Percentiles rank a stretch among this genome's conserved stretches.
Conservation (phyloP, 1,140 invertebrate species). For the Drosophila varians region DNA sequence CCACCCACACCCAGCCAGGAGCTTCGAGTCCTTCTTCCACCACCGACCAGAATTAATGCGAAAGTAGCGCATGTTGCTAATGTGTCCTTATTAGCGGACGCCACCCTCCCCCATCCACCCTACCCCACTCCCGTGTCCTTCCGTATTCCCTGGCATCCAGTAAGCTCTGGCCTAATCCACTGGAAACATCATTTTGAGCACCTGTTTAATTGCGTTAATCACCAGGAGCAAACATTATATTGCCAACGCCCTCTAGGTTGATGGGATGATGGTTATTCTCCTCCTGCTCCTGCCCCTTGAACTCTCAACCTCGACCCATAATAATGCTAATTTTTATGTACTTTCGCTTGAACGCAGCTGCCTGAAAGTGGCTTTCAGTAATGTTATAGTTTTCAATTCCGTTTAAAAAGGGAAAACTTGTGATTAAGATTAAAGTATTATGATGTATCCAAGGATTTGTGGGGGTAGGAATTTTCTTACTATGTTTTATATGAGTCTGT, state of each 20-base stretch:
- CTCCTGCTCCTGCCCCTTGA: conserved; percentile 6
- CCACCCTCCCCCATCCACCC: too few species aligned
- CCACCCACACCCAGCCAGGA: not conserved
- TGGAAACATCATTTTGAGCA: conserved; percentile 83
- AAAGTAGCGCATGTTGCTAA: conserved; percentile 67
- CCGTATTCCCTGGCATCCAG: not conserved
- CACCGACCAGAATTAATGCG: conserved; percentile 52
- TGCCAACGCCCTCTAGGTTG: conserved; percentile 30
- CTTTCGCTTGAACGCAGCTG: conserved; percentile 43
- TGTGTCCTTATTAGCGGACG: conserved; percentile 66
- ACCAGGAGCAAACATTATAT: conserved; percentile 71
- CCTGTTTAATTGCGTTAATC: conserved; percentile 83
- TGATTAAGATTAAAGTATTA: too few species aligned
- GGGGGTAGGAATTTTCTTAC: too few species aligned
- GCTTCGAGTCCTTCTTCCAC: too few species aligned
- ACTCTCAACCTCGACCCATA: conserved; percentile 16
- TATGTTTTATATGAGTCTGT: too few species aligned
- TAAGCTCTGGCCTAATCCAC: conserved; percentile 62
- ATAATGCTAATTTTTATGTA: conserved; percentile 47
- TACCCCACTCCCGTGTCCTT: conserved; percentile 6
- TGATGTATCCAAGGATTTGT: too few species aligned
- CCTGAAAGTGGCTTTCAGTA: conserved; percentile 21
- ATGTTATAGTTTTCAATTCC: conserved; percentile 1
- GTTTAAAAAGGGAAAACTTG: too few species aligned
- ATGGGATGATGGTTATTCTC: conserved; percentile 23